Conservation (phyloP, 2,888 invertebrate species). For the Hypercompe scribonia region DNA sequence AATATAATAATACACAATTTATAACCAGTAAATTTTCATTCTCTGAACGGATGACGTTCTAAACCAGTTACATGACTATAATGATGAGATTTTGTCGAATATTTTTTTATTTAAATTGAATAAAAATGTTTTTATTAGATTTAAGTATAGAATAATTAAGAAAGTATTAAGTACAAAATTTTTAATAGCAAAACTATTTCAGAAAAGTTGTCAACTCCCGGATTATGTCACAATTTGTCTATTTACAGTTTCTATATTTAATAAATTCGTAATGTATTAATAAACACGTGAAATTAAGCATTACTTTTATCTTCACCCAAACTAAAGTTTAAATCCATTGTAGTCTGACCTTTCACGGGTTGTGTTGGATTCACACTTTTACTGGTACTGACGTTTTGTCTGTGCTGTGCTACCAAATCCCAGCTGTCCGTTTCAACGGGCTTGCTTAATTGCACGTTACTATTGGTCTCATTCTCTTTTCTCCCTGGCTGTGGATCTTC, state of each 20-base stretch:
- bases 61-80: too few species aligned
- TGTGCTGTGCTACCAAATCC: constrained; percentile 85
- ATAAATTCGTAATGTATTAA: not conserved
- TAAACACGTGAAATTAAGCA: constrained; percentile 34
- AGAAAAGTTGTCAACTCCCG: not conserved
- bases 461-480: constrained; percentile 54
- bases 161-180: too few species aligned
- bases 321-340: constrained; percentile 73
- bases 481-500: constrained; percentile 45
- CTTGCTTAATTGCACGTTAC: constrained; percentile 70
- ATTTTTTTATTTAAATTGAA: too few species aligned
- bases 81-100: too few species aligned
- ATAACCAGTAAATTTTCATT: too few species aligned
- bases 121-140: too few species aligned
- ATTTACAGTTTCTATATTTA: not conserved
- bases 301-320: constrained; percentile 66
- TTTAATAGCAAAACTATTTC: too few species aligned
- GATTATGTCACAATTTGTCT: not conserved
- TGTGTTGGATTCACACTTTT: constrained; percentile 53
- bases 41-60: too few species aligned
- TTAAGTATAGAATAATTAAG: too few species aligned
- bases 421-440: constrained; percentile 75
- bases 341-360: constrained; percentile 37
- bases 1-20: too few species aligned
- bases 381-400: constrained; percentile 57